Conservation (phyloP, 92 coral and sea anemone species). For the Paramuricea clavata region DNA sequence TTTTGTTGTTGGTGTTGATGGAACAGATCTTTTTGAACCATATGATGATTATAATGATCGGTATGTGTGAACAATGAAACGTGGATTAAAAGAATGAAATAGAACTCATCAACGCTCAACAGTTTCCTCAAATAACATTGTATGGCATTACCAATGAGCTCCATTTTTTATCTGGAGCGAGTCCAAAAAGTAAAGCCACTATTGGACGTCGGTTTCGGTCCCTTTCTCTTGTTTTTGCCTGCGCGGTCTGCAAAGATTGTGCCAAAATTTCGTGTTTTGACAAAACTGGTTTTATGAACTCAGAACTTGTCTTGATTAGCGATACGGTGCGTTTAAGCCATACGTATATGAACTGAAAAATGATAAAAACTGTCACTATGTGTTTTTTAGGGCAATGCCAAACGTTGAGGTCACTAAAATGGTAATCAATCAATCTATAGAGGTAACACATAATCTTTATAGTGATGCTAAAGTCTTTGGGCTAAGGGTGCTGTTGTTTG, state of each 20-base stretch:
- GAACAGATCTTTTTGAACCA: slow-evolving; percentile 86
- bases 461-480: not conserved
- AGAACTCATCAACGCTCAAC: not conserved
- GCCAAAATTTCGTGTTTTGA: no score
- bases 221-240: no score
- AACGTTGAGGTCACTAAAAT: slow-evolving; percentile 87
- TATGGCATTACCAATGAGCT: no score
- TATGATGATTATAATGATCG: slow-evolving; percentile 65
- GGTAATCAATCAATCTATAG: slow-evolving; percentile 95
- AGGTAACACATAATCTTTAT: slow-evolving; percentile 63
- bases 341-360: no score
- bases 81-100: not conserved
- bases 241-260: no score
- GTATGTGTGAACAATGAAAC: not conserved
- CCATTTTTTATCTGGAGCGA: no score
- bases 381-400: slow-evolving; percentile 78
- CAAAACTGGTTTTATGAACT: no score
- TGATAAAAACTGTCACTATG: not conserved
- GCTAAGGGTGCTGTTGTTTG: not conserved
- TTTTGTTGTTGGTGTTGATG: slow-evolving; percentile 90
- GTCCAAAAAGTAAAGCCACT: no score
- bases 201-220: no score
- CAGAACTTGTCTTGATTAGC: no score
- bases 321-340: no score
- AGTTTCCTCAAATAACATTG: no score